Evolutionary conservation across 2,888 invertebrate genomes (phyloP), one percentile per base, ranked within the genome.

Genomic region (Tetanocera ferruginea): DNA sequence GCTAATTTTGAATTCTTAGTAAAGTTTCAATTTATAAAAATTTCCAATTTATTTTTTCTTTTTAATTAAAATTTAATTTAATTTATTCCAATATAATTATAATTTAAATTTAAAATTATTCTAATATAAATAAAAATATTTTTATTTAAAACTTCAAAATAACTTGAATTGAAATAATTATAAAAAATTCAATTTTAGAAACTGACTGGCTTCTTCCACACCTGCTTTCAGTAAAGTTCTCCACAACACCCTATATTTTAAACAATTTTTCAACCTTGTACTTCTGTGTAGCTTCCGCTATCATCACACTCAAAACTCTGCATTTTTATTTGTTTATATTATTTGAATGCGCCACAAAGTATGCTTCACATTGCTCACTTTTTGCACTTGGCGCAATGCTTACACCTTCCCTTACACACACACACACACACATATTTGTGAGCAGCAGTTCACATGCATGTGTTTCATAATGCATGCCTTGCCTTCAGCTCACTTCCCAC

Each of bases 311-410:
- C 51, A 57, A n/a, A 55, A 23, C 71, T 57, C 57, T 31, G 31
- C n/a, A 71, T 34, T 55, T 71, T 57, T 60, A 43, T 75, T 23
- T 64, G 64, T 34, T 57, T 74, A 51, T 14, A 51, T 14, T 51
- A 49, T 60, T 66, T 51, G 52, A 66, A 52, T 66, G 34, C 37
- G 66, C 51, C 17, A 23, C 66, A 66, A 66, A 75, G 75, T 66
- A 75, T 66, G 75, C 75, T 75, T 66, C 66, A 75, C 34, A 66
- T 66, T 75, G 55, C 66, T 31, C 66, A 66, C 64, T 66, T 75
- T 66, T 52, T 34, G 14, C 62, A 51, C 49, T 23, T 55, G 23
- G 6, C n/a, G 51, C 11, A 14, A 23, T 31, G 28, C 49, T 19
- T 11, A 31, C 60, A 60, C 37, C 60, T 19, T 23, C 25, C 34